phyloP scores from a whole-genome alignment of 2,797 vertebrate species.

The Sparidentex hasta region DNA sequence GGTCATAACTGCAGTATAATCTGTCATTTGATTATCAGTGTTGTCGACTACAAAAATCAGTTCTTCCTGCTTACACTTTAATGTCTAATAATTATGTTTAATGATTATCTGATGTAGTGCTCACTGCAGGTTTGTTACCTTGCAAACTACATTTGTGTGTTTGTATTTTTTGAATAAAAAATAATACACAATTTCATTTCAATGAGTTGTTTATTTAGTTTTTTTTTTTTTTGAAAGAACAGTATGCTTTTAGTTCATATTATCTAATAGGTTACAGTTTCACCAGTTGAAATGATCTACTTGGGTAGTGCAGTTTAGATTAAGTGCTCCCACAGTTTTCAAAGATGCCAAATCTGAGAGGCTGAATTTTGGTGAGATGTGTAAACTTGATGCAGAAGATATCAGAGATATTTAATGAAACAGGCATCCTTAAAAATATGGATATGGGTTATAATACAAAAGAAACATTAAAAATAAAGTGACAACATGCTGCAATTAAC shows the following conservation, averaged over 20 bases:
- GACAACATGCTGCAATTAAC: no score
- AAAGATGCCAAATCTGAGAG: neutral
- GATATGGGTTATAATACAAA: no score
- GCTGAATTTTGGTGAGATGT: neutral
- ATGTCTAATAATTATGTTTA: slow-evolving; percentile 31
- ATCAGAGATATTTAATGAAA: no score
- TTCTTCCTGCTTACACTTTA: slow-evolving; percentile 46
- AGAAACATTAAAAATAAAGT: no score
- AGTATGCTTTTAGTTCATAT: neutral
- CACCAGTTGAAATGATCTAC: no score
- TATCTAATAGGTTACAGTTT: neutral
- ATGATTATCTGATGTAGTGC: slow-evolving; percentile 48
- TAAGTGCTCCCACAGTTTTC: neutral
- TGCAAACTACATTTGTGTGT: slow-evolving; percentile 38
- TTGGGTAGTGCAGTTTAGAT: neutral
- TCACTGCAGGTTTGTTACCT: slow-evolving; percentile 15
- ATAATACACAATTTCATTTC: slow-evolving; percentile 25
- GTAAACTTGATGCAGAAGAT: no score
- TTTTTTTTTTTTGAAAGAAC: neutral
- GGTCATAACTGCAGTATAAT: slow-evolving; percentile 54
- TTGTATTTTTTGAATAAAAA: slow-evolving; percentile 68
- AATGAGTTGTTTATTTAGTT: neutral
- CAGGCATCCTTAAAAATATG: no score
- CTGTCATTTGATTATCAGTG: slow-evolving; percentile 34
- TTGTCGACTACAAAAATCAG: slow-evolving; percentile 47